Percentiles rank a stretch among this genome's conserved stretches.
Evolutionary conservation across 2,888 invertebrate genomes (phyloP).

Genomic region (Campopleginae sp.): DNA sequence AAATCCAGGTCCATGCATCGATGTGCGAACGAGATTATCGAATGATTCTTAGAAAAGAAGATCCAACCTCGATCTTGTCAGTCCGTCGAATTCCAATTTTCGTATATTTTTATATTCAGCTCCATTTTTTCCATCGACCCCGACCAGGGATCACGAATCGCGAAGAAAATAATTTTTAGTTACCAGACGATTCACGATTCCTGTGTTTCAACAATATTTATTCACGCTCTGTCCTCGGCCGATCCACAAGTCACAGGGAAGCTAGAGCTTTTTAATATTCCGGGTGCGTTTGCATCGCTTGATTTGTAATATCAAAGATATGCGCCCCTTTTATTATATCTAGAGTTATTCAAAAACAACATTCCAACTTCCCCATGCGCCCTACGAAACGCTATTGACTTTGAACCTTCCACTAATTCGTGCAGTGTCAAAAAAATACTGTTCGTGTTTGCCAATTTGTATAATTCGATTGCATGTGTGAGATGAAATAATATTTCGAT

Average conservation of each 20-base stretch:
- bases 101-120: neutral
- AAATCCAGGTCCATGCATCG: no score
- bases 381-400: slow-evolving; percentile 23
- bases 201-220: slow-evolving; percentile 53
- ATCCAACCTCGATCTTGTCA: no score
- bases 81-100: neutral
- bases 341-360: slow-evolving; percentile 43
- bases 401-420: slow-evolving; percentile 28
- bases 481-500: neutral
- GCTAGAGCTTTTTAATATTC: slow-evolving; percentile 49
- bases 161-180: slow-evolving; percentile 35
- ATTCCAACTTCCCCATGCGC: slow-evolving; percentile 22
- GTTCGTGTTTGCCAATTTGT: slow-evolving; percentile 13
- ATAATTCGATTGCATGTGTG: slow-evolving; percentile 38
- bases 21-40: no score
- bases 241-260: slow-evolving; percentile 47
- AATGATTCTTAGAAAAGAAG: no score
- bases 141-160: neutral
- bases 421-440: neutral
- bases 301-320: slow-evolving; percentile 57
- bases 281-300: slow-evolving; percentile 6
- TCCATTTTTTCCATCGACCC: slow-evolving; percentile 23
- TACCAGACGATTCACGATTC: slow-evolving; percentile 33
- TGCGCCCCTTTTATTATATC: slow-evolving; percentile 51
- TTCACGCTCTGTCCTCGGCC: slow-evolving; percentile 29